phyloP scores from a whole-genome alignment of 2,888 invertebrate genomes.

The Campoplex nolae region DNA sequence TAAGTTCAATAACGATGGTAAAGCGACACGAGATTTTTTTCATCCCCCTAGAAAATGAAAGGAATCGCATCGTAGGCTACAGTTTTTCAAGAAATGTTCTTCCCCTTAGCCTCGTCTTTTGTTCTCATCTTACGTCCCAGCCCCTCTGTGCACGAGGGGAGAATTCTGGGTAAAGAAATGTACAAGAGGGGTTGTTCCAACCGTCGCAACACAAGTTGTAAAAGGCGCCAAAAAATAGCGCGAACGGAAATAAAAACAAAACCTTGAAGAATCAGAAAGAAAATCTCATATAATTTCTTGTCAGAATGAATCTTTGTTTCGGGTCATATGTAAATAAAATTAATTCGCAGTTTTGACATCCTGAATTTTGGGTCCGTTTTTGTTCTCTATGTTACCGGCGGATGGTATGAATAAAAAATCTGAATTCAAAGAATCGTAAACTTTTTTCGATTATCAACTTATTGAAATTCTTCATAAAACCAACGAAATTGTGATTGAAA shows the following conservation, averaged over 20 bases:
- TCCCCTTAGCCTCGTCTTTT: not conserved
- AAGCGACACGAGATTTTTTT: not conserved
- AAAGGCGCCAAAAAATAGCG: not conserved
- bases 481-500: no score
- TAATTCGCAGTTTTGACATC: no score
- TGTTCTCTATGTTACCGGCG: no score
- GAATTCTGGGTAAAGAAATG: not conserved
- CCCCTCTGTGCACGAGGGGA: not conserved
- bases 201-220: not conserved
- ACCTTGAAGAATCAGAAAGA: not conserved
- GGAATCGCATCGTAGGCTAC: not conserved
- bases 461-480: no score
- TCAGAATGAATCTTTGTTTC: no score
- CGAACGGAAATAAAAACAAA: not conserved
- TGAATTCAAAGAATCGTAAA: no score
- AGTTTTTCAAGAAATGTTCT: not conserved
- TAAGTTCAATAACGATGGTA: not conserved
- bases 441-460: not conserved
- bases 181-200: not conserved
- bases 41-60: not conserved
- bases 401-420: no score
- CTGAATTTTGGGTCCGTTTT: no score
- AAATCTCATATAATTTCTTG: not conserved
- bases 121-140: not conserved
- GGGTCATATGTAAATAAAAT: no score